Evolutionary conservation across 2,797 vertebrate species (phyloP).

Genomic region (Lagorchestes hirsutus): DNA sequence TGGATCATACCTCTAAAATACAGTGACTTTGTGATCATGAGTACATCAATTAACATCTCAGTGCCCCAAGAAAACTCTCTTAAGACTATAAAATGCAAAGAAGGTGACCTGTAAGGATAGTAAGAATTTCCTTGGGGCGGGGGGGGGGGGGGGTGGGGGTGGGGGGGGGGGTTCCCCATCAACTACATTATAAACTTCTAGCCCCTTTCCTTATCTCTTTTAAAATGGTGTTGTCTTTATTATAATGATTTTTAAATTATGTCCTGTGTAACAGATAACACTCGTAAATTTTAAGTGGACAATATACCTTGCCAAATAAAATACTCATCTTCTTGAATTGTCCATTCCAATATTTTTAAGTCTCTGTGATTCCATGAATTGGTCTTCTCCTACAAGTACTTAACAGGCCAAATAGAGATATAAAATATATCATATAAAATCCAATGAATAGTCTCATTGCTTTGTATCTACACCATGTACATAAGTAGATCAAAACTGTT

Average conservation of each 20-base stretch:
- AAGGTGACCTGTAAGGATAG: background rate
- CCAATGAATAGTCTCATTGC: background rate
- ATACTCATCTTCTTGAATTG: background rate
- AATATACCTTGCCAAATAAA: background rate
- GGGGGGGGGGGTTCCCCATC: background rate
- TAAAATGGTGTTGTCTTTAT: background rate
- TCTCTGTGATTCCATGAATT: background rate
- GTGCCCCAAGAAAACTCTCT: background rate
- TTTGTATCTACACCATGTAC: background rate
- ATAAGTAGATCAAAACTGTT: background rate
- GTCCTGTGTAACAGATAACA: background rate
- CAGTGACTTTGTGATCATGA: background rate
- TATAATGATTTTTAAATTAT: background rate
- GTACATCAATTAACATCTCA: background rate
- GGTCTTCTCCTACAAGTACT: background rate
- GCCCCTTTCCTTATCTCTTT: background rate
- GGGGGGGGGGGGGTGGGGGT: too few relatives aligned
- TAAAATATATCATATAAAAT: background rate
- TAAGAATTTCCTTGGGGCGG: background rate
- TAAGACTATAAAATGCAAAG: background rate
- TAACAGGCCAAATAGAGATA: background rate
- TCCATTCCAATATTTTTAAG: background rate
- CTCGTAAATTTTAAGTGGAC: background rate
- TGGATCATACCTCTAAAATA: background rate
- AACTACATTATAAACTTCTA: too few relatives aligned